A percentile compares a stretch with the other conserved stretches of the same genome.
phyloP scores from a whole-genome alignment of 2,888 invertebrate genomes.

The Disparrhopalites patrizii region DNA sequence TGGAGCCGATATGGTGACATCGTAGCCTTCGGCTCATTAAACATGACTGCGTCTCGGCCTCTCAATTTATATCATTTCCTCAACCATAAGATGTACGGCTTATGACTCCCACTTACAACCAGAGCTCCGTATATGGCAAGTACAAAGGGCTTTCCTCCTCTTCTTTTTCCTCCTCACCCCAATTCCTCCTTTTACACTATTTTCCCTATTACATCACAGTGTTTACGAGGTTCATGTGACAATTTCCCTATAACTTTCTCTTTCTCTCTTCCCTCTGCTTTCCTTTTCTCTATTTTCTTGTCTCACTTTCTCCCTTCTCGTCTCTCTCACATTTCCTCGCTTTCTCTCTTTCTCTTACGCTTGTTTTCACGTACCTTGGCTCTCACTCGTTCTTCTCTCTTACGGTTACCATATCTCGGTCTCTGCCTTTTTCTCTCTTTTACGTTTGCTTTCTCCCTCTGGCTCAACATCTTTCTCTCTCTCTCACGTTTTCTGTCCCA shows the following conservation, averaged over 20 bases:
- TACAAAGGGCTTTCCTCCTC: neutral
- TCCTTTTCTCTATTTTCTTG: neutral
- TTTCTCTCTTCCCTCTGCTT: neutral
- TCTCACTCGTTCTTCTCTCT: no score
- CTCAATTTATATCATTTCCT: slow-evolving; percentile 25
- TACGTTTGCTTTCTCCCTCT: no score
- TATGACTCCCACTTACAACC: neutral
- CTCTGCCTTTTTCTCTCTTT: no score
- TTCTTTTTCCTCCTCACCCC: no score
- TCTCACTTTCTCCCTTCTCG: neutral
- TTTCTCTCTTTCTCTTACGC: neutral
- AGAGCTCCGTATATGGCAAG: no score
- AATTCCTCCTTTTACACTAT: neutral
- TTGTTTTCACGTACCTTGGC: no score
- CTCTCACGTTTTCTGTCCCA: no score
- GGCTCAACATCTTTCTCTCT: no score
- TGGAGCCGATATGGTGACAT: slow-evolving; percentile 26
- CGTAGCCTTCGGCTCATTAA: slow-evolving; percentile 31
- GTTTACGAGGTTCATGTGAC: neutral
- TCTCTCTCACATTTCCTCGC: neutral
- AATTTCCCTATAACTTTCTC: no score
- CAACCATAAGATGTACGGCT: slow-evolving; percentile 6
- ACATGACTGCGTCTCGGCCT: slow-evolving; percentile 26
- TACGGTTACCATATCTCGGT: no score
- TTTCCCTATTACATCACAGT: neutral